These are phyloP conservation scores for Cephus nigrinus DNA, from an alignment of 2,888 invertebrate genomes.

Conservation along the genomic window DNA sequence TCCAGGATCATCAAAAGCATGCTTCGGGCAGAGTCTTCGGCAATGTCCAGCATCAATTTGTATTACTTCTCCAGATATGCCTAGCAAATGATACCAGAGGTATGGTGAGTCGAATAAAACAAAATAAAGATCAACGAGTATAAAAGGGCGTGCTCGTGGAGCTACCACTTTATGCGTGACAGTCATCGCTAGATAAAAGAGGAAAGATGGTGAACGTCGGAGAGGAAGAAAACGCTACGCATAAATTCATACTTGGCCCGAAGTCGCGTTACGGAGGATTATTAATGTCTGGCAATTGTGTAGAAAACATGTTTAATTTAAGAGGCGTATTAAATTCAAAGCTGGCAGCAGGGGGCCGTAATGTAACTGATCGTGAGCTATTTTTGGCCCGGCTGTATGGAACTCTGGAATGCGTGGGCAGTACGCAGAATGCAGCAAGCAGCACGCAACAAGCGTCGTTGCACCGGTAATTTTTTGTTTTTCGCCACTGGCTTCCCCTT, in stretches of 20 bases:
- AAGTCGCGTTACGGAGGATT: not conserved
- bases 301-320: conserved; percentile 24
- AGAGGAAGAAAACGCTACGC: not conserved
- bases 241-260: not conserved
- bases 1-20: conserved; percentile 58
- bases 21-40: conserved; percentile 56
- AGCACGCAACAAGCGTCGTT: not conserved
- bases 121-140: not conserved
- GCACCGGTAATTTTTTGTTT: not conserved
- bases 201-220: not conserved
- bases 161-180: not conserved
- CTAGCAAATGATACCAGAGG: conserved; percentile 38
- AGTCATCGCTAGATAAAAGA: not conserved
- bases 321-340: conserved; percentile 16
- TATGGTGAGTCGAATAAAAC: not conserved
- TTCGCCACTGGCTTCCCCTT: not conserved
- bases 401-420: conserved; percentile 7
- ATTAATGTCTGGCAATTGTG: conserved; percentile 7
- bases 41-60: conserved; percentile 63
- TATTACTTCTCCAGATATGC: conserved; percentile 61
- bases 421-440: not conserved
- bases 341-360: conserved; percentile 10
- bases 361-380: conserved; percentile 20
- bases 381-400: conserved; percentile 20
- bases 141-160: not conserved